These are phyloP conservation scores for Drosophila fuyamai DNA, from an alignment of 1,140 invertebrate species.

Conservation along the genomic window DNA sequence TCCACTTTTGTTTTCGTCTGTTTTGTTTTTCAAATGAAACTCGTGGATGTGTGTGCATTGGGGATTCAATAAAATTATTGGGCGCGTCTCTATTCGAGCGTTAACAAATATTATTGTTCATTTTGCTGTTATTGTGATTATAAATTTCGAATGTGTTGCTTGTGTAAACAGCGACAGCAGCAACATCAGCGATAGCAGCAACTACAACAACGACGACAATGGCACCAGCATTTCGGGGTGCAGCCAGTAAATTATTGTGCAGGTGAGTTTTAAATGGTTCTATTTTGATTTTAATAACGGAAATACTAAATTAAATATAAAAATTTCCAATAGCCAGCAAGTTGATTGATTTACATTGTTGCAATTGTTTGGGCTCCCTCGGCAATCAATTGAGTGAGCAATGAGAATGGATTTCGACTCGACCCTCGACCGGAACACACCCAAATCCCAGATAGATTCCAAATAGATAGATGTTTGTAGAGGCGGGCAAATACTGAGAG, in stretches of 20 bases:
- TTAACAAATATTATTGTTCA: constrained; percentile 84
- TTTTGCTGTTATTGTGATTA: constrained; percentile 83
- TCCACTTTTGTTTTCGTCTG: constrained; percentile 57
- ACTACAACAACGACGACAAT: constrained; percentile 22
- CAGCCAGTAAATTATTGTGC: constrained; percentile 73
- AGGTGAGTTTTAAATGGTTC: constrained; percentile 61
- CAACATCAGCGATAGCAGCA: constrained; percentile 22
- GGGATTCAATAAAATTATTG: constrained; percentile 81
- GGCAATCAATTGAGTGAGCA: constrained; percentile 31
- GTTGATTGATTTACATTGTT: constrained; percentile 72
- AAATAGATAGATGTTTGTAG: constrained; percentile 31
- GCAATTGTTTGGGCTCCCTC: constrained; percentile 43
- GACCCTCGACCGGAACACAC: constrained; percentile 55
- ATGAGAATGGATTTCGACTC: constrained; percentile 38
- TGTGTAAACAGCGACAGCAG: constrained; percentile 62
- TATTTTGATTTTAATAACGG: constrained; percentile 71
- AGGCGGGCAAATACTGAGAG: constrained; percentile 16
- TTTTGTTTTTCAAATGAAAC: constrained; percentile 62
- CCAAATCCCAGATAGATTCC: constrained; percentile 26
- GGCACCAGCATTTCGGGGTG: constrained; percentile 54
- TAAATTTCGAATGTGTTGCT: constrained; percentile 74
- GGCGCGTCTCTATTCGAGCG: constrained; percentile 80
- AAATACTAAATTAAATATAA: constrained; percentile 79
- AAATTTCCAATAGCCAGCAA: constrained; percentile 54
- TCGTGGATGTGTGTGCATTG: constrained; percentile 27